A percentile compares a stretch with the other conserved stretches of the same genome.
phyloP scores from a whole-genome alignment of 1,140 invertebrate genomes.

The Papilio aristodemus region DNA sequence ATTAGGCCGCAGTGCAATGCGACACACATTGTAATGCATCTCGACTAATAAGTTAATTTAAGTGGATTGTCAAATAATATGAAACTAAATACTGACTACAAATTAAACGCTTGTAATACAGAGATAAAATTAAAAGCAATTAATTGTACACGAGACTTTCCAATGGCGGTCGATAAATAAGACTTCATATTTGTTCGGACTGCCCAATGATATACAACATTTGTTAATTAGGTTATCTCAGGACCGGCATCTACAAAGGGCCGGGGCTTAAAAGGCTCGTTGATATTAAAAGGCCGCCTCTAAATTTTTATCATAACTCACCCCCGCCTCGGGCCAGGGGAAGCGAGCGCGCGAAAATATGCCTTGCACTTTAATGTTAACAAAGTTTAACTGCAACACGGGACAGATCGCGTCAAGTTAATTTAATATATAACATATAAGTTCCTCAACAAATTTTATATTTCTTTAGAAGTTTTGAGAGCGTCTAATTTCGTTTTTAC shows the following conservation, averaged over 20 bases:
- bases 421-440: neutral
- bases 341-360: constrained; percentile 69
- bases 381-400: neutral
- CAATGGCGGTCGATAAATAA: constrained; percentile 60
- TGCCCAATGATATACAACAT: constrained; percentile 72
- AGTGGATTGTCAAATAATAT: no score
- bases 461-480: neutral
- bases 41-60: no score
- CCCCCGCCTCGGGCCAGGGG: constrained; percentile 64
- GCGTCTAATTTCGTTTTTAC: neutral
- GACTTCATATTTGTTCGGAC: constrained; percentile 68
- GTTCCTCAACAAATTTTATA: neutral
- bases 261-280: constrained; percentile 69
- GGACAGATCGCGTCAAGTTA: neutral
- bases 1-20: no score
- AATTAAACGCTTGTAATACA: constrained; percentile 25
- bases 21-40: no score
- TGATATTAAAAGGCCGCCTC: constrained; percentile 77
- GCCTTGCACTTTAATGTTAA: constrained; percentile 24
- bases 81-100: no score
- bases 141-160: constrained; percentile 53
- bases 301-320: constrained; percentile 78
- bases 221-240: constrained; percentile 79
- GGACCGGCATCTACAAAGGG: constrained; percentile 74
- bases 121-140: constrained; percentile 65